Evolutionary conservation across 2,888 invertebrate species (phyloP).

Genomic region (Standfussiana lucernea): DNA sequence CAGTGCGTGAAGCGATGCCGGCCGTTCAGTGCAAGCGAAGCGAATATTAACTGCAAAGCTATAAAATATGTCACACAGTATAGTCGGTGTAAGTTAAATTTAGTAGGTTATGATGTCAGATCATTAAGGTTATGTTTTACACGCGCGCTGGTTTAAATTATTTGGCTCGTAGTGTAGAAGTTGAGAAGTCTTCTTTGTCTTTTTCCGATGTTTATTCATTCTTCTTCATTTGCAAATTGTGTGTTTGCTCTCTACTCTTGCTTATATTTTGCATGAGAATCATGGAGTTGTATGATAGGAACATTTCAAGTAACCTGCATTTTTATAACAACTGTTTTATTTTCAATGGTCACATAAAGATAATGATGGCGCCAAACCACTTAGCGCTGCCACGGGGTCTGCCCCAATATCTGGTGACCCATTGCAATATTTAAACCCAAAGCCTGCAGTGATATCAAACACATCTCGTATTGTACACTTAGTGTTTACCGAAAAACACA

Average conservation of each 20-base stretch:
- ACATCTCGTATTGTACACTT: slow-evolving; percentile 12
- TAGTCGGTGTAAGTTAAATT: slow-evolving; percentile 28
- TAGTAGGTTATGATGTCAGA: slow-evolving; percentile 39
- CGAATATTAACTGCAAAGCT: slow-evolving; percentile 39
- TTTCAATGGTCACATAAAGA: slow-evolving; percentile 6
- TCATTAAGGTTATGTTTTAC: slow-evolving; percentile 49
- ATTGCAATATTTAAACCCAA: slow-evolving; percentile 39
- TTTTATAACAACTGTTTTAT: not conserved
- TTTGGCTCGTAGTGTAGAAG: not conserved
- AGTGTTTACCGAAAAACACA: slow-evolving; percentile 36
- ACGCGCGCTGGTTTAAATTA: slow-evolving; percentile 10
- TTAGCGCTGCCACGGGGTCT: not conserved
- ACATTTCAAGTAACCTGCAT: not conserved
- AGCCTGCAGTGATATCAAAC: slow-evolving; percentile 9
- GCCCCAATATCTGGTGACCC: not conserved
- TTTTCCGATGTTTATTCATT: not conserved
- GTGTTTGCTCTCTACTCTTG: not conserved
- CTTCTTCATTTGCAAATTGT: not conserved
- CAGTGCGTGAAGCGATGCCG: slow-evolving; percentile 53
- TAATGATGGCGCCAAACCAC: slow-evolving; percentile 1
- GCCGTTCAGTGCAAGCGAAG: slow-evolving; percentile 57
- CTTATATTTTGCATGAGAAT: too few species aligned
- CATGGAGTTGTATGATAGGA: not conserved
- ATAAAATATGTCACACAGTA: slow-evolving; percentile 56
- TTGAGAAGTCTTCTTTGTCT: not conserved